These are phyloP conservation scores for Anadara kagoshimensis DNA, from an alignment of 1,140 invertebrate species.

Conservation along the genomic window DNA sequence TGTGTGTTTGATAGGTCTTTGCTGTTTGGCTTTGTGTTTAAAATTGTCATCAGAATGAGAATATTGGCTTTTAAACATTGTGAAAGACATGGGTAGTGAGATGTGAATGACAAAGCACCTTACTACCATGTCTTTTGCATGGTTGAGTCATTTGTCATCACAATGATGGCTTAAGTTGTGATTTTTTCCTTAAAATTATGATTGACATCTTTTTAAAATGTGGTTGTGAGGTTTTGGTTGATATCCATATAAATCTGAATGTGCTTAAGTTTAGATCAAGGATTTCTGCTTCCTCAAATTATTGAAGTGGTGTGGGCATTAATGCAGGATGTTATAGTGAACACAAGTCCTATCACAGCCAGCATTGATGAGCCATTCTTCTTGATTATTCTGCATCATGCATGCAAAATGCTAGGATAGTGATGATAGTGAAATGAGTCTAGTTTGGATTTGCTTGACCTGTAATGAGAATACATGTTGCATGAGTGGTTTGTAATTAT, in stretches of 20 bases:
- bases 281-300: too few relatives aligned
- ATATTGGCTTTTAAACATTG: slow-evolving; percentile 34
- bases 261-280: too few relatives aligned
- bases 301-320: slow-evolving; percentile 77
- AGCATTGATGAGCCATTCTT: slow-evolving; percentile 89
- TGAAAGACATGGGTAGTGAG: slow-evolving; percentile 98
- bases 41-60: neutral
- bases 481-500: too few relatives aligned
- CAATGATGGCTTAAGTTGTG: neutral
- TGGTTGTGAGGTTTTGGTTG: too few relatives aligned
- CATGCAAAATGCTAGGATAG: too few relatives aligned
- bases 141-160: slow-evolving; percentile 4
- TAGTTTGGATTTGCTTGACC: too few relatives aligned
- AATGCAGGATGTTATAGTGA: slow-evolving; percentile 86
- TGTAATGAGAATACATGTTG: too few relatives aligned
- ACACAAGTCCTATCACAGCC: slow-evolving; percentile 88
- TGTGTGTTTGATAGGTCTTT: neutral
- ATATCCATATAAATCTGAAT: too few relatives aligned
- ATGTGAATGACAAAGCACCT: slow-evolving; percentile 83
- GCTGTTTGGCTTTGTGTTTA: neutral
- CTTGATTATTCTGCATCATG: too few relatives aligned
- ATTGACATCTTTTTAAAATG: too few relatives aligned
- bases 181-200: too few relatives aligned
- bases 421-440: too few relatives aligned
- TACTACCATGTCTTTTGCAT: slow-evolving; percentile 93